Evolutionary conservation across 2,113 vertebrate genomes (phyloP).

Genomic region (Lethenteron reissneri): DNA sequence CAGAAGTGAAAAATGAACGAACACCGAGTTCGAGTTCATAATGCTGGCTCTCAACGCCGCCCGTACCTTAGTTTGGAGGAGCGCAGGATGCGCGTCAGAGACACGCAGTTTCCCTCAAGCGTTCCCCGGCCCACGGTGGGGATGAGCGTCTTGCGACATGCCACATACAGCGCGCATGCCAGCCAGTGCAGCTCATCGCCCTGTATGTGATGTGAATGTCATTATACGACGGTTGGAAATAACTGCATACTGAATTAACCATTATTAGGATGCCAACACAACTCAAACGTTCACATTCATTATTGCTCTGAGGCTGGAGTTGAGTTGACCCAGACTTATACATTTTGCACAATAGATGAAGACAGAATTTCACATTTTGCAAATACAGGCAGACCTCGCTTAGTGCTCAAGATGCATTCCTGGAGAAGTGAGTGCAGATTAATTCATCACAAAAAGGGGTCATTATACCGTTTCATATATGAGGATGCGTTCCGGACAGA

Average conservation of each 20-base stretch:
- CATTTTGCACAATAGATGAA: background rate
- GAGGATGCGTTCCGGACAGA: too few species aligned
- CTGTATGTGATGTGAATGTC: constrained; percentile 20
- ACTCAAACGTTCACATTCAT: background rate
- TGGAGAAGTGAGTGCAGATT: too few species aligned
- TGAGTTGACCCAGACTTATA: background rate
- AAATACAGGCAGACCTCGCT: background rate
- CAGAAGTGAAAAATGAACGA: too few species aligned
- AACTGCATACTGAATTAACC: background rate
- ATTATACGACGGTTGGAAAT: background rate
- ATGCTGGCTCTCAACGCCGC: too few species aligned
- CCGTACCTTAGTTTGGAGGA: constrained; percentile 64
- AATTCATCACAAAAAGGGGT: too few species aligned
- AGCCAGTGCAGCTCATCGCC: constrained; percentile 79
- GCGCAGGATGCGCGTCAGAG: constrained; percentile 74
- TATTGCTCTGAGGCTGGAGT: background rate
- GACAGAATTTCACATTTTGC: background rate
- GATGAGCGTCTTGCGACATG: constrained; percentile 58
- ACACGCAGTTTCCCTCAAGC: constrained; percentile 91
- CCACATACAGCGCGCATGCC: constrained; percentile 68
- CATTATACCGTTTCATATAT: too few species aligned
- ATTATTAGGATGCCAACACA: background rate
- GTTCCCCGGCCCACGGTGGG: constrained; percentile 69
- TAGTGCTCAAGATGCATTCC: background rate
- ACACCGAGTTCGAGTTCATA: too few species aligned